Conservation (phyloP, 1,140 invertebrate genomes). For the Drosophila arawakana region DNA sequence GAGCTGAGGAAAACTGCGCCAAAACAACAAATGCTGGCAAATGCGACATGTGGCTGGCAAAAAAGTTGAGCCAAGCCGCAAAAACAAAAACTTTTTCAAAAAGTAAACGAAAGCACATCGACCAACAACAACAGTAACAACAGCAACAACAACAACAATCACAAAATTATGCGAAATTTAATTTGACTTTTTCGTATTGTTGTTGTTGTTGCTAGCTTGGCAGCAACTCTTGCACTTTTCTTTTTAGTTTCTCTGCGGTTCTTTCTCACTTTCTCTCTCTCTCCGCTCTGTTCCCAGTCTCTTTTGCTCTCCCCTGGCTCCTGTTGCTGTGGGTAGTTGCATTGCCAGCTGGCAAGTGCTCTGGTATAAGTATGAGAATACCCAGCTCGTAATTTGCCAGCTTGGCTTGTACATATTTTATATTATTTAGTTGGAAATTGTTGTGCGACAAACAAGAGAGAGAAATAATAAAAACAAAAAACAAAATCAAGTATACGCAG, state of each 20-base stretch:
- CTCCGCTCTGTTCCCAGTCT: background rate
- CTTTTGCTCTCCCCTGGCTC: constrained; percentile 6
- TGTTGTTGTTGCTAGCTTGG: constrained; percentile 49
- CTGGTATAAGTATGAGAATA: constrained; percentile 53
- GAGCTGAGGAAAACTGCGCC: constrained; percentile 59
- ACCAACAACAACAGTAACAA: constrained; percentile 46
- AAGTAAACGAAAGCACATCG: constrained; percentile 49
- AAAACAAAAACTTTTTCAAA: constrained; percentile 70
- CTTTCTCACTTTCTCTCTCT: constrained; percentile 5
- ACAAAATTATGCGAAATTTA: constrained; percentile 81
- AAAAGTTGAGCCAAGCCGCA: constrained; percentile 73
- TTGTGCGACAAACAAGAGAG: constrained; percentile 18
- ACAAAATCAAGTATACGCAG: background rate
- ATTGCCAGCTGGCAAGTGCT: constrained; percentile 53
- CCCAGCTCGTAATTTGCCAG: constrained; percentile 75
- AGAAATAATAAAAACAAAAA: background rate
- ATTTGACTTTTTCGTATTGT: constrained; percentile 72
- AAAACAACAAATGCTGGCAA: constrained; percentile 70
- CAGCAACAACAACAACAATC: constrained; percentile 54
- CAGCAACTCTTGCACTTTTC: constrained; percentile 73
- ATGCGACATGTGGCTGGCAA: constrained; percentile 76
- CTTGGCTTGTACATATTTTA: constrained; percentile 76
- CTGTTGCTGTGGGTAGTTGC: constrained; percentile 30
- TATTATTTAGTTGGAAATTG: constrained; percentile 75
- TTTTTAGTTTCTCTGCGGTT: constrained; percentile 64